A percentile compares a stretch with the other conserved stretches of the same genome.
phyloP scores from a whole-genome alignment of 2,797 vertebrate genomes.

The Myotis pilosus region DNA sequence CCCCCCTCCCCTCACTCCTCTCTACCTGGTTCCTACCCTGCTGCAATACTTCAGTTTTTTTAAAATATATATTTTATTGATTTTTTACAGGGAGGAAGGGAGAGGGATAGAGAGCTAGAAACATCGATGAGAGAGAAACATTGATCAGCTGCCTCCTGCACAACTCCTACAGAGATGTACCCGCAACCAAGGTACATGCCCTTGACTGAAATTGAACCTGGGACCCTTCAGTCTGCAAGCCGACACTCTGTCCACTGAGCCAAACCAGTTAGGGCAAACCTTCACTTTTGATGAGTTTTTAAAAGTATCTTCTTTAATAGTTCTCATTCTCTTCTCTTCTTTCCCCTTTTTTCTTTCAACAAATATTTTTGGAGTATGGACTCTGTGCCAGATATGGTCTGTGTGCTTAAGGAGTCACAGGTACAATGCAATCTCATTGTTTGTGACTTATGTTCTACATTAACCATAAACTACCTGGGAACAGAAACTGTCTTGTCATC shows the following conservation, averaged over 20 bases:
- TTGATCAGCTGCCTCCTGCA: too few species aligned
- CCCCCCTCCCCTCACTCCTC: accelerated
- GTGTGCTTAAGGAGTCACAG: background rate
- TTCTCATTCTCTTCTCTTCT: background rate
- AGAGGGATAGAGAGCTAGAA: too few species aligned
- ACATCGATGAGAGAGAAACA: too few species aligned
- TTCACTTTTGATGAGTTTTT: background rate
- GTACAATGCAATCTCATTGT: background rate
- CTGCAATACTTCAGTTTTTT: too few species aligned
- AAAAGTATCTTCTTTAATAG: background rate
- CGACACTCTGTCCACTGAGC: too few species aligned
- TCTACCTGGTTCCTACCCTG: background rate
- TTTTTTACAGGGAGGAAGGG: too few species aligned
- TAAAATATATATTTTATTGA: too few species aligned
- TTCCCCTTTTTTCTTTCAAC: background rate
- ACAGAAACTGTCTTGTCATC: background rate
- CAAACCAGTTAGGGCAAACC: too few species aligned
- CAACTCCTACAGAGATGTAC: too few species aligned
- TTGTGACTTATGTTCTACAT: background rate
- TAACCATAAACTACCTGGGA: background rate
- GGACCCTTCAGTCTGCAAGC: too few species aligned
- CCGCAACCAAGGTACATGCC: too few species aligned
- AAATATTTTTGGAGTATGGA: background rate
- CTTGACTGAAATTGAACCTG: too few species aligned
- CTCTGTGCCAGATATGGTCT: background rate